A percentile compares a stretch with the other conserved stretches of the same genome.
Evolutionary conservation across 2,888 invertebrate genomes (phyloP).

Genomic region (Sceliomorpha sp.): DNA sequence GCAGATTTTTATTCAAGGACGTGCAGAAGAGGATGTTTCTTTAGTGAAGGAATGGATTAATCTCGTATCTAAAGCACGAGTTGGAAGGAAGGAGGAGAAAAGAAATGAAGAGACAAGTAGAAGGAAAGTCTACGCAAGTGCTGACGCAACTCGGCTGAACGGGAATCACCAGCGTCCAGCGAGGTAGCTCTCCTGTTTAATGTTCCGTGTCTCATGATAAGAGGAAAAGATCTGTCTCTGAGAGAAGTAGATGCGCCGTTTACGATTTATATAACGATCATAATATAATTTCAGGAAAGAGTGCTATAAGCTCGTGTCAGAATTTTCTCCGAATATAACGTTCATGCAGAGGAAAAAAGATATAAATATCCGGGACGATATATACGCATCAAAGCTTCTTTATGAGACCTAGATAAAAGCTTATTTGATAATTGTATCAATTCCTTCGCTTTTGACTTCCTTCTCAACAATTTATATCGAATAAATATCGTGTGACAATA

Average conservation of each 20-base stretch:
- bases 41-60: no score
- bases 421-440: no score
- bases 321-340: neutral
- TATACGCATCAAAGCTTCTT: no score
- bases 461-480: no score
- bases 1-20: no score
- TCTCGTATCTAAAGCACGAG: no score
- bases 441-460: no score
- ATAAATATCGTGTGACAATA: no score
- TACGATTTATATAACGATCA: conserved; percentile 19
- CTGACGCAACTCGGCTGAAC: conserved; percentile 42
- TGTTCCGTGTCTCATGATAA: conserved; percentile 30
- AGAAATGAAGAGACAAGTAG: conserved; percentile 14
- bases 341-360: no score
- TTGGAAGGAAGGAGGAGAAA: conserved; percentile 14
- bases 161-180: conserved; percentile 27
- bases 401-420: no score
- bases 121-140: conserved; percentile 28
- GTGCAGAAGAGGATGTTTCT: conserved; percentile 3
- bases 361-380: no score
- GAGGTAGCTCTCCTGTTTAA: conserved; percentile 32
- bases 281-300: conserved; percentile 20
- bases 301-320: neutral
- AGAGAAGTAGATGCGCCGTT: conserved; percentile 10
- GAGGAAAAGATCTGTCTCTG: conserved; percentile 34